Evolutionary conservation across 2,888 invertebrate genomes (phyloP), one percentile per base, ranked within the genome.

Genomic region (Dryocosmus kuriphilus): DNA sequence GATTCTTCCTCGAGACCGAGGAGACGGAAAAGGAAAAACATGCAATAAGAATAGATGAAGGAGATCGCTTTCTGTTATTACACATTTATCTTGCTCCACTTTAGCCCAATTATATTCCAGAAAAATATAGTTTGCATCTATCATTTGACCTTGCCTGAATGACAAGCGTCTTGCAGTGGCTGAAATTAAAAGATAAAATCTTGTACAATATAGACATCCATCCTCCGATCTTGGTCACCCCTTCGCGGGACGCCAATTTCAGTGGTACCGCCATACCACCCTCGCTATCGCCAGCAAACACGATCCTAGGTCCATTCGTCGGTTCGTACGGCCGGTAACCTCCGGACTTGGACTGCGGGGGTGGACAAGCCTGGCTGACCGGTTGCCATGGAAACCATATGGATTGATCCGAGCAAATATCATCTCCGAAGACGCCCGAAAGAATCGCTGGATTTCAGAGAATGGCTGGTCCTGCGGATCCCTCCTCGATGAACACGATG

Each of bases 401-500:
- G 91, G 91, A 91, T 91, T 91, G 90, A 91, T 91, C 90, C 90
- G 90, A 90, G 90, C 88, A 91, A 91, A 91, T 91, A 91, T 91
- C 91, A 91, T 91, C 91, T 90, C 89, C 88, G 90, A 90, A 90
- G 90, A 90, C 88, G 86, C 88, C 88, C 89, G 88, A 91, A 91
- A 91, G 91, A 91, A 90, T 91, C 88, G 88, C 88, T 85, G 89
- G 90, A 89, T 90, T 89, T 89, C 86, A 87, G 86, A 86, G 88
- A 86, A 87, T 85, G 84, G 86, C 85, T 80, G 76, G 77, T 78
- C 83, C 78, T 82, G 82, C 60, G 73, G 38, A 61, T 78, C 71
- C 60, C 79, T 77, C 60, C 71, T 27, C 19, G 51, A 46, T 71
- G 71, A 41, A 67, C 46, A 71, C 46, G 51, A 55, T 11, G 46